Conservation (phyloP, 2,797 vertebrate genomes). For the Paguma larvata region DNA sequence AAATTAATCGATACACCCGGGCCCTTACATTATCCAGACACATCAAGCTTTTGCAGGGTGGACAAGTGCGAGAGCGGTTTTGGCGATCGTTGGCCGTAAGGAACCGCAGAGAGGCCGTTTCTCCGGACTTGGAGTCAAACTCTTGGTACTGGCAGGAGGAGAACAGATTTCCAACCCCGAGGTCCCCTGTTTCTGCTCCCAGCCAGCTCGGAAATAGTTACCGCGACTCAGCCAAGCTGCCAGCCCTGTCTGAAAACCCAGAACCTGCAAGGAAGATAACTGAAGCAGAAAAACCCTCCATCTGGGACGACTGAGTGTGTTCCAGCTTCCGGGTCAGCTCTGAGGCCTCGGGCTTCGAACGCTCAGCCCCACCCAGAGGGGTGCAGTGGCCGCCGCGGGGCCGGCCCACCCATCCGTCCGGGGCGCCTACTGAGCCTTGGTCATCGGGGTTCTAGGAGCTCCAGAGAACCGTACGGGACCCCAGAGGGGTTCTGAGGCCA, state of each 20-base stretch:
- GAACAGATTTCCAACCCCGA: slow-evolving; percentile 73
- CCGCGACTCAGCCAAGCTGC: slow-evolving; percentile 72
- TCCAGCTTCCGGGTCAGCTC: slow-evolving; percentile 66
- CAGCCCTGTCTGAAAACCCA: slow-evolving; percentile 70
- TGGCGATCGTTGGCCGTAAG: background rate
- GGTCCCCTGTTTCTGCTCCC: slow-evolving; percentile 63
- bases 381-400: background rate
- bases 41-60: background rate
- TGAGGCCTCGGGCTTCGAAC: slow-evolving; percentile 54
- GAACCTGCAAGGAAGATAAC: slow-evolving; percentile 71
- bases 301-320: slow-evolving; percentile 70
- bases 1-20: slow-evolving; percentile 65
- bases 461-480: background rate
- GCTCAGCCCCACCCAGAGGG: background rate
- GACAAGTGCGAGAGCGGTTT: slow-evolving; percentile 31
- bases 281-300: slow-evolving; percentile 82
- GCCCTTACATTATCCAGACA: background rate
- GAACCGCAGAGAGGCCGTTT: background rate
- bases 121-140: slow-evolving; percentile 19
- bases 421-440: background rate
- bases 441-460: background rate
- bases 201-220: slow-evolving; percentile 74
- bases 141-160: slow-evolving; percentile 37
- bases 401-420: background rate
- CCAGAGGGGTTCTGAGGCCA: background rate